A percentile compares a stretch with the other conserved stretches of the same genome.
Conservation (phyloP, 1,140 invertebrate genomes). For the Liolophura sinensis region DNA sequence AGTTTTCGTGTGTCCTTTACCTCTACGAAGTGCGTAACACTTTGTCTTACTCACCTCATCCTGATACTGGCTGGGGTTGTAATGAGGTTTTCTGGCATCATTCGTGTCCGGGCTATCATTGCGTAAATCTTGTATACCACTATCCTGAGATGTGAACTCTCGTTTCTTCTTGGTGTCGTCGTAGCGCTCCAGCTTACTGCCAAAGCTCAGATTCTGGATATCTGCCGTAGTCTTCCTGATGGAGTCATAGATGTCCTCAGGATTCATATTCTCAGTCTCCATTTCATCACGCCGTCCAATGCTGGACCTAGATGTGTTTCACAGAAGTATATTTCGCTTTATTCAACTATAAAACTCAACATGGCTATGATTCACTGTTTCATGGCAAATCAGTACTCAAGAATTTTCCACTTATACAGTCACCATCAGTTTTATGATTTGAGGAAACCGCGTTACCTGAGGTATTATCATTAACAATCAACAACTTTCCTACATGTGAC, state of each 20-base stretch:
- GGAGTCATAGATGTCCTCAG: conserved; percentile 82
- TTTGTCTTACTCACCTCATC: conserved; percentile 36
- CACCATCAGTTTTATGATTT: too few relatives aligned
- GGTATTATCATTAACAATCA: too few relatives aligned
- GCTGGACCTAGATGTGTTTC: too few relatives aligned
- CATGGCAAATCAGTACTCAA: too few relatives aligned
- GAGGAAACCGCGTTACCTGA: too few relatives aligned
- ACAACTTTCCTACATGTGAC: too few relatives aligned
- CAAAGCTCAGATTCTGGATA: conserved; percentile 86
- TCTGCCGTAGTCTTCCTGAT: conserved; percentile 89
- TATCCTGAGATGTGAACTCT: conserved; percentile 84
- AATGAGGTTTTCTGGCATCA: conserved; percentile 31
- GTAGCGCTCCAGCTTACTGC: conserved; percentile 59
- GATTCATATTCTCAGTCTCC: conserved; percentile 73
- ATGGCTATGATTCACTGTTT: too few relatives aligned
- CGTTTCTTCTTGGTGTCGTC: conserved; percentile 63
- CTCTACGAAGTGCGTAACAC: not conserved
- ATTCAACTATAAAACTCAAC: too few relatives aligned
- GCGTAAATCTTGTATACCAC: conserved; percentile 75
- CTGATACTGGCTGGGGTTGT: conserved; percentile 50
- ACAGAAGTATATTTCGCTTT: too few relatives aligned
- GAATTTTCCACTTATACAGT: too few relatives aligned
- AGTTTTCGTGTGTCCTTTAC: not conserved
- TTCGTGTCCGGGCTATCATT: conserved; percentile 60
- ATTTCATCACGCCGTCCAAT: conserved; percentile 45